Percentiles rank a stretch among this genome's conserved stretches.
phyloP scores from a whole-genome alignment of 2,113 vertebrate species.

The Microcebus ravelobensis region DNA sequence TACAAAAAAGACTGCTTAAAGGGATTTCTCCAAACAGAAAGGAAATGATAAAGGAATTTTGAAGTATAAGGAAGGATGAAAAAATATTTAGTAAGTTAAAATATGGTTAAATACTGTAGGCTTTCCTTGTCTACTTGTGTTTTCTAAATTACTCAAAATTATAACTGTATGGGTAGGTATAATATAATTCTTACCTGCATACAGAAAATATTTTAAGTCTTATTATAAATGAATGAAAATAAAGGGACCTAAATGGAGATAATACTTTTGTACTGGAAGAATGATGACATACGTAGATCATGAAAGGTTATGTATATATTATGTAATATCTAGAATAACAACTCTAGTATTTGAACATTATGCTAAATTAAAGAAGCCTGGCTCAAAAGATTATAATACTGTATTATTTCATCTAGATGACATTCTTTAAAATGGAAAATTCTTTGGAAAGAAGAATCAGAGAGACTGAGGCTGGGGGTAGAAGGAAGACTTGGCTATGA shows the following conservation, averaged over 20 bases:
- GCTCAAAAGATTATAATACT: background rate
- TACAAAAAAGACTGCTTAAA: too few relatives aligned
- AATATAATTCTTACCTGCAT: background rate
- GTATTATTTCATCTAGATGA: background rate
- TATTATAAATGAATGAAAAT: background rate
- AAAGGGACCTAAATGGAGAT: too few relatives aligned
- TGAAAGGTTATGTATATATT: background rate
- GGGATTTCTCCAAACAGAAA: background rate
- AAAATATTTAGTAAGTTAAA: background rate
- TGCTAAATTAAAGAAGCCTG: background rate
- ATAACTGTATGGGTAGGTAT: background rate
- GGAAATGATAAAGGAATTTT: background rate
- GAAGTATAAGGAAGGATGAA: background rate
- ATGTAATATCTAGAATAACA: background rate
- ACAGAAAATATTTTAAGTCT: background rate
- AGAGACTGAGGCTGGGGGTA: background rate
- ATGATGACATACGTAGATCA: background rate
- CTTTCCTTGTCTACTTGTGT: background rate
- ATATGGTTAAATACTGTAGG: background rate
- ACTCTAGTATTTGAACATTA: too few relatives aligned
- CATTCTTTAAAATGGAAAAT: background rate
- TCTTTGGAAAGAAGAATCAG: background rate
- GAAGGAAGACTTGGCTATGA: background rate
- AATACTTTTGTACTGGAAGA: background rate
- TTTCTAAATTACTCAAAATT: background rate